Evolutionary conservation across 92 coral and sea anemone species (phyloP).

Genomic region (Porites lobata): DNA sequence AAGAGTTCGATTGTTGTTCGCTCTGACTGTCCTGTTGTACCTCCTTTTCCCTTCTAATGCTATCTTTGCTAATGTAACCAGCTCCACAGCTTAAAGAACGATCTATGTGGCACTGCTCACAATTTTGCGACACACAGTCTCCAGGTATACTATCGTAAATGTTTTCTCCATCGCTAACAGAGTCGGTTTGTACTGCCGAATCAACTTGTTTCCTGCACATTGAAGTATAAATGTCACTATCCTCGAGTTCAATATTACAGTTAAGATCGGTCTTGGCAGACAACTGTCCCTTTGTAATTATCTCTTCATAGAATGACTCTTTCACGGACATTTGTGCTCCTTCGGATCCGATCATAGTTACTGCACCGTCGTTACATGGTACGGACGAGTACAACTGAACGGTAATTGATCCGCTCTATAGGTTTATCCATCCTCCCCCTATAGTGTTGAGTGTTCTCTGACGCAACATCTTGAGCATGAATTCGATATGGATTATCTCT

Average conservation of each 20-base stretch:
- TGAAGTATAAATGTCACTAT: not conserved
- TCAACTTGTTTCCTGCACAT: not conserved
- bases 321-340: constrained; percentile 26
- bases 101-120: constrained; percentile 30
- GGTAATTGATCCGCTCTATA: constrained; percentile 2
- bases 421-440: not conserved
- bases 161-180: constrained; percentile 73
- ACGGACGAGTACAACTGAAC: not conserved
- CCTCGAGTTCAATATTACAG: constrained; percentile 19
- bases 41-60: constrained; percentile 1
- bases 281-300: not conserved
- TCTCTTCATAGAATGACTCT: constrained; percentile 42
- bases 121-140: constrained; percentile 52
- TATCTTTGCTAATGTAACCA: constrained; percentile 17
- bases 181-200: not conserved
- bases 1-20: constrained; percentile 3
- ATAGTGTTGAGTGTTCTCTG: not conserved
- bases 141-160: constrained; percentile 93
- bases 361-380: constrained; percentile 51
- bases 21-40: not conserved
- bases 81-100: constrained; percentile 75
- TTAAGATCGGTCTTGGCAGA: constrained; percentile 12
- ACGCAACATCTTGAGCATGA: constrained; percentile 12
- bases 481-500: not conserved
- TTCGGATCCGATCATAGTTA: constrained; percentile 34